Base-by-base conservation (phyloP, 2,113 vertebrate species). In the Stigmatopora nigra region DNA sequence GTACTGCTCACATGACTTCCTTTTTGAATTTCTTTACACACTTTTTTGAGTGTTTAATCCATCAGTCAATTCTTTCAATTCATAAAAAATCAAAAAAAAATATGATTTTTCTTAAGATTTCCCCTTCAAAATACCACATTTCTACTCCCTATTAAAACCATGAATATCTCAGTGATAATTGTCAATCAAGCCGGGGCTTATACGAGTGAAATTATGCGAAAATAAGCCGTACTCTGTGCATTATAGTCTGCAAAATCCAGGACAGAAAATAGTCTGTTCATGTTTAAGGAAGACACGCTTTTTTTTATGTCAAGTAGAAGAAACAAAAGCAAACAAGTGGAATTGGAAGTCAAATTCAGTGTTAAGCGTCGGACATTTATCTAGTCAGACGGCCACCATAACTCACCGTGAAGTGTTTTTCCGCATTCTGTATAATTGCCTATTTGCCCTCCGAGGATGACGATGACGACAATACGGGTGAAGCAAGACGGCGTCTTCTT, bases 401-500 rank as follows among this genome's bases (percentile, higher is more conserved):
- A 49, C 35, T 48, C 17, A 16, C n/a, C 16, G 63, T 66, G 17
- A 36, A 62, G 60, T 67, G 58, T 68, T 73, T 68, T 73, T 68
- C 52, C 64, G 65, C 41, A 17, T 49, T 8, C 63, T 48, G n/a
- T 48, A 22, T 72, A 68, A 72, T 69, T 64, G 67, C 71, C 68
- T 47, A 31, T 47, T 60, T 48, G 53, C 51, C 52, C 64, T 60
- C 31, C 14, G 57, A 74, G 80, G 58, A 67, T 31, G 57, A 13
- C 35, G 25, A 44, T 70, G 66, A 72, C 62, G 61, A 52, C 16
- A 59, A 49, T 45, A 46, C 14, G 20, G 49, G 64, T 36, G 20
- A 35, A 20, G 38, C 35, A 20, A 9, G 57, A 51, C 20, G 20
- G 7, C 14, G 15, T 55, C 52, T 44, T 55, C 52, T 44, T 22